Evolutionary conservation across 2,888 invertebrate genomes (phyloP), one percentile per base, ranked within the genome.

Genomic region (Chalcosyrphus nemorum): DNA sequence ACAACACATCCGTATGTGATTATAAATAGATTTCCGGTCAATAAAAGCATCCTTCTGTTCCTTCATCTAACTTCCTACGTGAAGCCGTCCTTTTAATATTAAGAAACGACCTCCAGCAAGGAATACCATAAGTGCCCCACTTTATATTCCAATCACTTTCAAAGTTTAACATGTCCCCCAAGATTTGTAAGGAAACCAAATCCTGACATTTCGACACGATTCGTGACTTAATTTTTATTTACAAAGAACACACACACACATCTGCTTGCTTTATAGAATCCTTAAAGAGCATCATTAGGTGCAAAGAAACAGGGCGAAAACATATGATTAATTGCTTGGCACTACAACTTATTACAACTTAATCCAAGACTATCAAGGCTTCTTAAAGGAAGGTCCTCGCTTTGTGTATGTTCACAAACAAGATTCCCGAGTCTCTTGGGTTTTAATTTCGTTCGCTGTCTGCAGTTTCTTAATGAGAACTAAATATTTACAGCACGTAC

Each of bases 401-500:
- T 6, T 29, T 7, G 1, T 29, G 29, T 6, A 29, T 29, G 29
- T 3, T 29, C 4, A 6, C 13, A 7, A 13, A 38, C 21, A 13
- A 11, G 7, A 19, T 21, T 11, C 4, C 13, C 35, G 13, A n/a
- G 19, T 52, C 61, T n/a, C 38, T 59, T 50, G 38, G 7, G 27
- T 75, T 56, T 74, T 56, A 77, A 47, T 63, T 70, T 68, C 29
- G 29, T 59, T 19, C 68, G 43, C 24, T 57, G 57, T 63, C 47
- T 61, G 41, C 17, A 52, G 15, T 21, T 52, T 43, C 41, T 47
- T 81, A 81, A 81, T 81, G 68, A 75, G 56, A 57, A 54, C 59
- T 63, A 70, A 81, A 81, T 81, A 81, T 81, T 68, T 56, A 47
- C 74, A 63, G 61, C 81, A 81, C 81, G 81, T 81, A 65, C 29